Evolutionary conservation across 2,113 vertebrate species (phyloP), one percentile per base, ranked within the genome.

Genomic region (Vireo altiloquus): DNA sequence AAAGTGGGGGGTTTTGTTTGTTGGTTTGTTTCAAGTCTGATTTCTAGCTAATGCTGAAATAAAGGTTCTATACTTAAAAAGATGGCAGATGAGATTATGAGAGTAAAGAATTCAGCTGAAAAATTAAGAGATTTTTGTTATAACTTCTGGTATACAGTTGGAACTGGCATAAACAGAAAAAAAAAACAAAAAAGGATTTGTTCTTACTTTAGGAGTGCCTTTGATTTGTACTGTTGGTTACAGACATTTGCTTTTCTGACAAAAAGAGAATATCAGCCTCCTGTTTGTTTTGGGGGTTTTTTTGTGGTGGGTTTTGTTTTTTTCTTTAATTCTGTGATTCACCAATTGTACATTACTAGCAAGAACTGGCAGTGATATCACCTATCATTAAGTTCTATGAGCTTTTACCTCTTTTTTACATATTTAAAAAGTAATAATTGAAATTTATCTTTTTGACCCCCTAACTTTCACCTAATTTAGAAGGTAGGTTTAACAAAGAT

Each of bases 401-500:
- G 18, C 19, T 20, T 88, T 60, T 37, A 27, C 12, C 27, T 69
- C 40, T 95, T 92, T 82, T 13, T 28, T 79, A 33, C 31, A 63
- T 93, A 88, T 92, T 82, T 66, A 1, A 33, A 83, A 65, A 49
- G 28, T 66, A 31, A 25, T 15, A 22, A 22, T 7, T 39, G 24
- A 53, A 37, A 46, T n/a, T 39, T 31, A 7, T 24, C 18, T 63
- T 53, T 33, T 19, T 17, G 3, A 25, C 4, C 24, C 8, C 69
- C 84, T 97, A 95, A 95, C 92, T 95, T 97, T 74, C 60, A 89
- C 63, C 93, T 95, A 90, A 93, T 96, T 96, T 96, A 71, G 89
- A 95, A 79, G 31, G 27, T 52, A 95, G 13, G 15, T 94, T 93
- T 96, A 94, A 90, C 78, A 93, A 94, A 60, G 69, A 57, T 71